These are phyloP conservation scores for Baccha elongata DNA, from an alignment of 2,888 invertebrate species.

Conservation along the genomic window DNA sequence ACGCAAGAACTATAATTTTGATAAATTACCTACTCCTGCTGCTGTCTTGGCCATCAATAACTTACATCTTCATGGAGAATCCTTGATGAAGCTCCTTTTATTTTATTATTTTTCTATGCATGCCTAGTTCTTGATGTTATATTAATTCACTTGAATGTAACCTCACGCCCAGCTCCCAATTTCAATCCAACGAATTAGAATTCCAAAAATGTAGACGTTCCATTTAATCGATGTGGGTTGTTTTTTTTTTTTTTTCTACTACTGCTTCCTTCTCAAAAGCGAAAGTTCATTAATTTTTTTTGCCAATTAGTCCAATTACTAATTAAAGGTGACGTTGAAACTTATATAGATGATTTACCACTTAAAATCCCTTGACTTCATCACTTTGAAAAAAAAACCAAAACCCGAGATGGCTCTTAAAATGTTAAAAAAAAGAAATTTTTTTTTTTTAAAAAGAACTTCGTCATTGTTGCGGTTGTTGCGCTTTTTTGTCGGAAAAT, in stretches of 20 bases:
- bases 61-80: slow-evolving; percentile 69
- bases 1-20: slow-evolving; percentile 70
- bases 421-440: slow-evolving; percentile 53
- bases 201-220: slow-evolving; percentile 64
- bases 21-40: slow-evolving; percentile 61
- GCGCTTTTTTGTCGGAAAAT: slow-evolving; percentile 59
- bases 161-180: background rate
- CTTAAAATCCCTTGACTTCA: slow-evolving; percentile 69
- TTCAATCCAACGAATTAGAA: slow-evolving; percentile 57
- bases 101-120: slow-evolving; percentile 65
- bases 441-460: slow-evolving; percentile 35
- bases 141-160: slow-evolving; percentile 59
- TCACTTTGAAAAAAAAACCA: slow-evolving; percentile 43
- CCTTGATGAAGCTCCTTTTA: slow-evolving; percentile 47
- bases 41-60: slow-evolving; percentile 65
- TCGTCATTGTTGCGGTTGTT: slow-evolving; percentile 71
- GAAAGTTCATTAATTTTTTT: slow-evolving; percentile 68
- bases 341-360: slow-evolving; percentile 72
- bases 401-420: slow-evolving; percentile 71
- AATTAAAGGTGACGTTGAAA: slow-evolving; percentile 69
- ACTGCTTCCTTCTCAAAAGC: slow-evolving; percentile 28
- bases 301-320: slow-evolving; percentile 71
- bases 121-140: slow-evolving; percentile 57
- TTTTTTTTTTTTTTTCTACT: background rate
- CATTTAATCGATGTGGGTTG: slow-evolving; percentile 39